Evolutionary conservation across 2,113 vertebrate genomes (phyloP).

Genomic region (Apaloderma vittatum): DNA sequence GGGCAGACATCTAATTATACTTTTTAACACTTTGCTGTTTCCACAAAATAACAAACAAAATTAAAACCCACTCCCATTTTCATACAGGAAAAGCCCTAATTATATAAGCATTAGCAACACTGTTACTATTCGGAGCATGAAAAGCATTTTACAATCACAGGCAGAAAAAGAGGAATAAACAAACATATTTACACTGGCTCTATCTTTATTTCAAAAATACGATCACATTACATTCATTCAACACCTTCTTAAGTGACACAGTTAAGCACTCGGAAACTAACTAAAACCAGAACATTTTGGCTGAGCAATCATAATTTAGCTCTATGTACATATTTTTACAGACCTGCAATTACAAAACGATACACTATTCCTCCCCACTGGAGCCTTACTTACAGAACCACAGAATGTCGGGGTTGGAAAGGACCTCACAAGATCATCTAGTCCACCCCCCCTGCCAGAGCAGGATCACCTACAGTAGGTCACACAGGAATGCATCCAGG

Average conservation of each 20-base stretch:
- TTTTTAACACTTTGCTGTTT: not conserved
- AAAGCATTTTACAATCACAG: not conserved
- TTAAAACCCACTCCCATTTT: conserved; percentile 15
- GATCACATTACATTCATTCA: not conserved
- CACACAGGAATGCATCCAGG: too few species aligned
- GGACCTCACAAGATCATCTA: too few species aligned
- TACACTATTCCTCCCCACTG: not conserved
- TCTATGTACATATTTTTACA: not conserved
- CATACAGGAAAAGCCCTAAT: conserved; percentile 25
- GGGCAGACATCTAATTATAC: conserved; percentile 38
- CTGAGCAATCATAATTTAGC: not conserved
- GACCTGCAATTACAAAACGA: not conserved
- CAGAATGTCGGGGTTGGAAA: too few species aligned
- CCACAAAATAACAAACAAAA: conserved; percentile 15
- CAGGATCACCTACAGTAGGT: too few species aligned
- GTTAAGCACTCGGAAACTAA: not conserved
- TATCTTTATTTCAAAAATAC: not conserved
- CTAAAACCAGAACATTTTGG: not conserved
- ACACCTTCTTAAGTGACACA: not conserved
- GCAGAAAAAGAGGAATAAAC: not conserved
- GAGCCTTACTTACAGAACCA: too few species aligned
- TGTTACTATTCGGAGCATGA: not conserved
- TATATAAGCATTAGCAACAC: conserved; percentile 26
- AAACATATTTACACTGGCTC: not conserved
- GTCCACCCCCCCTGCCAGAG: too few species aligned